A percentile compares a stretch with the other conserved stretches of the same genome.
Evolutionary conservation across 2,113 vertebrate genomes (phyloP).

Genomic region (Thymallus thymallus): DNA sequence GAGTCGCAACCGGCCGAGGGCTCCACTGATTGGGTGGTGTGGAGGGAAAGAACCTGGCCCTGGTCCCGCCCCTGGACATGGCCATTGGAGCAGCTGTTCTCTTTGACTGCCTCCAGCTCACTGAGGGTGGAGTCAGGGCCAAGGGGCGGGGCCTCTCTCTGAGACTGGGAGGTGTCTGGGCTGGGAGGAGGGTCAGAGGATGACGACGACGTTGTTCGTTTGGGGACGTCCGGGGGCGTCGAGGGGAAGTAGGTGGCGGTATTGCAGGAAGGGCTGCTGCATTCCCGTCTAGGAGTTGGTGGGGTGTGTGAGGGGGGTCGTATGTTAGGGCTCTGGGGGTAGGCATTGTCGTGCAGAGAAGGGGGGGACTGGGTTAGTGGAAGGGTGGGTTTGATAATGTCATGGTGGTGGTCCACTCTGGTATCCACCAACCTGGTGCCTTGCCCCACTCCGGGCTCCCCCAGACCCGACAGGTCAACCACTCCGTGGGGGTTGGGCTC

Average conservation of each 20-base stretch:
- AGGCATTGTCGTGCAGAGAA: constrained; percentile 52
- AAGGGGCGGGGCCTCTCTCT: constrained; percentile 47
- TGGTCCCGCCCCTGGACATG: constrained; percentile 52
- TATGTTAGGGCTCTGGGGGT: constrained; percentile 43
- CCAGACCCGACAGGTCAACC: constrained; percentile 76
- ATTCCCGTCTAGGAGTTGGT: constrained; percentile 44
- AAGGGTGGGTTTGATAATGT: constrained; percentile 62
- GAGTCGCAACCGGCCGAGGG: constrained; percentile 76
- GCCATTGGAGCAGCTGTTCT: constrained; percentile 85
- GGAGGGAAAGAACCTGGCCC: constrained; percentile 67
- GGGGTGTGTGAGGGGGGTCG: constrained; percentile 42
- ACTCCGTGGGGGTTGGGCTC: constrained; percentile 81
- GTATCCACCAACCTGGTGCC: constrained; percentile 49
- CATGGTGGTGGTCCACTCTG: constrained; percentile 44
- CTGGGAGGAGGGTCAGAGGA: constrained; percentile 61
- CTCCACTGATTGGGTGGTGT: constrained; percentile 74
- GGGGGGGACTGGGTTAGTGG: constrained; percentile 22
- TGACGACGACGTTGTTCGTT: constrained; percentile 72
- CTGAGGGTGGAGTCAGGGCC: constrained; percentile 71
- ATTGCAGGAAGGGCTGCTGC: constrained; percentile 38
- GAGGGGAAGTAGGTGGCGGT: constrained; percentile 25
- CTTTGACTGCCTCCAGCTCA: constrained; percentile 92
- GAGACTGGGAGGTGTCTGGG: constrained; percentile 55
- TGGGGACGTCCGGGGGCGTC: constrained; percentile 52
- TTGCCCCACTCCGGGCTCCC: constrained; percentile 71